phyloP scores from a whole-genome alignment of 2,113 vertebrate species.

The Chauna torquata region DNA sequence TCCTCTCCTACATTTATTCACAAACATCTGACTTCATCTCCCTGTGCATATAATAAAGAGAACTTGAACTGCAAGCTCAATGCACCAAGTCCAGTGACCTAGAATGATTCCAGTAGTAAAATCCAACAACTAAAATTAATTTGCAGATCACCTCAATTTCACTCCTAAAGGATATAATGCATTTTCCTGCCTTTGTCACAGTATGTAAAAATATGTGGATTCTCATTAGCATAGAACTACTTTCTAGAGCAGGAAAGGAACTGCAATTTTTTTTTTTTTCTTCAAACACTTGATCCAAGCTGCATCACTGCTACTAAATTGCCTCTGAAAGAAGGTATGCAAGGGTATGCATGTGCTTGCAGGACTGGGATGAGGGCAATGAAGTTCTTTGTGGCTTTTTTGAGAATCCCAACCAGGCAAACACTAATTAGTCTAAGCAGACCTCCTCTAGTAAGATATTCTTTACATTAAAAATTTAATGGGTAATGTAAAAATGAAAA shows the following conservation, averaged over 20 bases:
- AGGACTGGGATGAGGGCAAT: background rate
- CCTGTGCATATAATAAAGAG: background rate
- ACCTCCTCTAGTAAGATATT: background rate
- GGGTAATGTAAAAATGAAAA: background rate
- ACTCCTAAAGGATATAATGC: background rate
- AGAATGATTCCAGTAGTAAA: background rate
- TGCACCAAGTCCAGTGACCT: background rate
- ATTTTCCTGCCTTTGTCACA: background rate
- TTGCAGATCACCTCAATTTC: background rate
- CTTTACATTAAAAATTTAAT: background rate
- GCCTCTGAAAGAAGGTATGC: background rate
- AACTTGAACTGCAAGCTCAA: background rate
- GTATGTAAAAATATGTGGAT: rapidly evolving
- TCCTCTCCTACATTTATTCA: background rate
- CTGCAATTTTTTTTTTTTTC: too few relatives aligned
- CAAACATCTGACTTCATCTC: background rate
- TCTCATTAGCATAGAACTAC: background rate
- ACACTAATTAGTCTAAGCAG: background rate
- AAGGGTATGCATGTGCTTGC: rapidly evolving
- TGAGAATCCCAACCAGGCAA: background rate
- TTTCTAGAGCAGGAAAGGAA: background rate
- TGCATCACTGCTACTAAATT: background rate
- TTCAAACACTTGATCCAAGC: too few relatives aligned
- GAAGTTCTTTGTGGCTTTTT: background rate
- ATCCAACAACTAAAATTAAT: background rate